Conservation (phyloP, 1,140 invertebrate genomes). For the Odontomachus brunneus region DNA sequence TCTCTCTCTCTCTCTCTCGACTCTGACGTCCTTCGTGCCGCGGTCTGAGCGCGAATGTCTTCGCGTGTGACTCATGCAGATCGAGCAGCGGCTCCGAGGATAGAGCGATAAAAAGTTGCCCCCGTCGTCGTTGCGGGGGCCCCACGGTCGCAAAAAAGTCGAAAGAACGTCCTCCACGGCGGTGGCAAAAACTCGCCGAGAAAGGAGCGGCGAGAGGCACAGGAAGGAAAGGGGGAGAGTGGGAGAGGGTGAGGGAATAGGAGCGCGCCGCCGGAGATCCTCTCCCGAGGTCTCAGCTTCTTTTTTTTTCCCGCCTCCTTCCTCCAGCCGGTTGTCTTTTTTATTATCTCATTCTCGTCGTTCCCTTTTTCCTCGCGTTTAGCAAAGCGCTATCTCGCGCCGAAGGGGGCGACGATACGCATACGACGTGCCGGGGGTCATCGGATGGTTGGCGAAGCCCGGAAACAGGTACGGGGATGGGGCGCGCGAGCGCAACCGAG, state of each 20-base stretch:
- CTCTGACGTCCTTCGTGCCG: constrained; percentile 37
- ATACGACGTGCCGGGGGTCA: constrained; percentile 47
- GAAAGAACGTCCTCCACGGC: constrained; percentile 46
- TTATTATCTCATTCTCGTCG: constrained; percentile 24
- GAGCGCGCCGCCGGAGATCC: constrained; percentile 45
- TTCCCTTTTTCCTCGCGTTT: constrained; percentile 34
- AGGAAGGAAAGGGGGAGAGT: constrained; percentile 35
- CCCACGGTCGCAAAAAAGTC: constrained; percentile 66
- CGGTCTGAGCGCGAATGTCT: constrained; percentile 33
- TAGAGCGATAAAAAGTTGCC: constrained; percentile 59
- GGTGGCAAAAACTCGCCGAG: constrained; percentile 51
- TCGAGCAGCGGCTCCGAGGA: constrained; percentile 47
- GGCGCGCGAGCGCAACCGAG: constrained; percentile 61
- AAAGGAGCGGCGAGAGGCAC: constrained; percentile 64
- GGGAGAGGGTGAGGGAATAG: constrained; percentile 46
- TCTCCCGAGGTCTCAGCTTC: constrained; percentile 55
- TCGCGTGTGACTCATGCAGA: constrained; percentile 61
- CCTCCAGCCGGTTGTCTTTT: constrained; percentile 48
- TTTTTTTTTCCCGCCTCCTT: constrained; percentile 30
- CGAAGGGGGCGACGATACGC: constrained; percentile 70
- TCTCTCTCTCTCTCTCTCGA: not conserved
- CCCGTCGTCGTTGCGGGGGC: constrained; percentile 51
- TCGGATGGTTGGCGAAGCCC: constrained; percentile 24
- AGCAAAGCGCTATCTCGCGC: not conserved
- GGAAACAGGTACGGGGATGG: constrained; percentile 35